Conservation (phyloP, 2,113 vertebrate genomes). For the Coregonus clupeaformis region DNA sequence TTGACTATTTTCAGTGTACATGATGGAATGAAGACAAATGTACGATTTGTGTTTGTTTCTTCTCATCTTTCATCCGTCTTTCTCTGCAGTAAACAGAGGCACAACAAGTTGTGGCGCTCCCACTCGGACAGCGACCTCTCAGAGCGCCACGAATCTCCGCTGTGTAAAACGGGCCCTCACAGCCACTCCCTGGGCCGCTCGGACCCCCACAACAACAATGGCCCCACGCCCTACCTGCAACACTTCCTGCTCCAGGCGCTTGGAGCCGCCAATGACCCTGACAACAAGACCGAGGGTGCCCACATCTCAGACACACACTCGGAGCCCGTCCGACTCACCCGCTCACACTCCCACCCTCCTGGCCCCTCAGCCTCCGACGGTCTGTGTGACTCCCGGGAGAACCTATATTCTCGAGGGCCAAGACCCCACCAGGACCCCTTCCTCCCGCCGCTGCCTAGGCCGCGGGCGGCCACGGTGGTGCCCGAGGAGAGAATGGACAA, state of each 20-base stretch:
- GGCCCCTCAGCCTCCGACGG: conserved; percentile 38
- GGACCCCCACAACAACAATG: conserved; percentile 79
- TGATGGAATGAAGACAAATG: too few species aligned
- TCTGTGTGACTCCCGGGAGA: conserved; percentile 33
- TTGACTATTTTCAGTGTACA: too few species aligned
- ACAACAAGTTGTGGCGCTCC: conserved; percentile 97
- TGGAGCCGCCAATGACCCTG: conserved; percentile 3
- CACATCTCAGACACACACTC: conserved; percentile 1
- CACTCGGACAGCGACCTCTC: conserved; percentile 94
- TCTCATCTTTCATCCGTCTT: background rate
- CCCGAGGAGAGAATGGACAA: conserved; percentile 55
- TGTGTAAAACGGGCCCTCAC: conserved; percentile 55
- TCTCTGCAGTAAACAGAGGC: conserved; percentile 89
- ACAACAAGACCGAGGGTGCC: conserved; percentile 8
- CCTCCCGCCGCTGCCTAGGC: conserved; percentile 41
- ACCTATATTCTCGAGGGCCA: background rate
- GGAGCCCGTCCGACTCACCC: background rate
- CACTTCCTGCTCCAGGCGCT: conserved; percentile 78
- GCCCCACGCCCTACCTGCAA: conserved; percentile 82
- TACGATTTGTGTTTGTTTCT: too few species aligned
- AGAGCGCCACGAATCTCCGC: conserved; percentile 78
- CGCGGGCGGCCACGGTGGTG: conserved; percentile 59
- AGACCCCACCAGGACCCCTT: conserved; percentile 17
- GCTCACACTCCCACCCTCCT: background rate
- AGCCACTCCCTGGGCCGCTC: conserved; percentile 46